Evolutionary conservation across 2,113 vertebrate genomes (phyloP).

Genomic region (Miniopterus natalensis): DNA sequence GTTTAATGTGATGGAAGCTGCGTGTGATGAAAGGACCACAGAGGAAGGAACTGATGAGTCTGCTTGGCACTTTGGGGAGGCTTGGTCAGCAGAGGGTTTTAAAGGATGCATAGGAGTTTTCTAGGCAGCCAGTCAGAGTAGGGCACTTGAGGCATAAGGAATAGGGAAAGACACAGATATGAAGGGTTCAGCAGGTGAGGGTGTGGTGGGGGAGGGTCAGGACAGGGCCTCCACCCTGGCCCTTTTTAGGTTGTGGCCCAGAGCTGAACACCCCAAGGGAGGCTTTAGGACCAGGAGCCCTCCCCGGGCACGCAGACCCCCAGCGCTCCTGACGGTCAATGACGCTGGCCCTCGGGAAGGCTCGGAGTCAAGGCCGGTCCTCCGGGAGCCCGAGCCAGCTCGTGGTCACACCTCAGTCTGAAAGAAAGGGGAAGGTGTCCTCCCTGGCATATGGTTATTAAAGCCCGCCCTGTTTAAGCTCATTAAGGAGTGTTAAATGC

Average conservation of each 20-base stretch:
- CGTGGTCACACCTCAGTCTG: neutral
- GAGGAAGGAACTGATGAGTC: neutral
- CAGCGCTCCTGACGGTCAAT: neutral
- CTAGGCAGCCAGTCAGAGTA: neutral
- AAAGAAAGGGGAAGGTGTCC: constrained; percentile 54
- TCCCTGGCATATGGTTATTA: constrained; percentile 69
- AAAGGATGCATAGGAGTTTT: constrained; percentile 48
- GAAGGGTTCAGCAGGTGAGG: neutral
- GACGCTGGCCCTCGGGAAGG: neutral
- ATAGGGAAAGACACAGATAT: neutral
- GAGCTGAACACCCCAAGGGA: neutral
- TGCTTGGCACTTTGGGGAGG: neutral
- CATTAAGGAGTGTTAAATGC: constrained; percentile 85
- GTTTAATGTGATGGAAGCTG: fast-evolving
- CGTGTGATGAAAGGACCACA: neutral
- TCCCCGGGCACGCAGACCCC: neutral
- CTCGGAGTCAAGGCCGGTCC: neutral
- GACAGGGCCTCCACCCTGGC: neutral
- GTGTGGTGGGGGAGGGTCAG: neutral
- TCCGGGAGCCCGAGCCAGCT: neutral
- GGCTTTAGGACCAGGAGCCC: neutral
- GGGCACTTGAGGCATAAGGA: neutral
- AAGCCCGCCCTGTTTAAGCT: constrained; percentile 70
- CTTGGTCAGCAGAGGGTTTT: constrained; percentile 5
- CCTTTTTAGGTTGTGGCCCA: neutral